phyloP scores from a whole-genome alignment of 2,113 vertebrate species.

The Nannospalax galili region DNA sequence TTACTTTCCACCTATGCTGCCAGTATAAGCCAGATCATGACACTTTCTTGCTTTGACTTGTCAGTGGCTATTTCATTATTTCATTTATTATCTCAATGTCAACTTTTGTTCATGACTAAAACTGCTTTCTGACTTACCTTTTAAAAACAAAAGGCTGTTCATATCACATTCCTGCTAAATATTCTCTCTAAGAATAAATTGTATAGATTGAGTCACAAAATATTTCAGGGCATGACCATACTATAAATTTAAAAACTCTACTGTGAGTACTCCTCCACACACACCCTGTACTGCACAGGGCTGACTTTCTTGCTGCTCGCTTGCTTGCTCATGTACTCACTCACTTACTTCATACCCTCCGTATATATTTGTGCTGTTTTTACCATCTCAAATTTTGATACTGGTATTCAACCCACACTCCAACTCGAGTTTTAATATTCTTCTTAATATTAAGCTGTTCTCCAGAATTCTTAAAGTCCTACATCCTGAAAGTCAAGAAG shows the following conservation, averaged over 20 bases:
- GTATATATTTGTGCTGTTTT: background rate
- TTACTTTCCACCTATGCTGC: background rate
- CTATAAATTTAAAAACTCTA: background rate
- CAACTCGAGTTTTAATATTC: background rate
- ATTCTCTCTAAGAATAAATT: background rate
- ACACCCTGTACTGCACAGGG: background rate
- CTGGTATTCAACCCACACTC: background rate
- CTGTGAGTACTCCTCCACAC: background rate
- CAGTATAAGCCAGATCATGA: background rate
- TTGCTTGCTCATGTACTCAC: too few species aligned
- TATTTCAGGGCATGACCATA: background rate
- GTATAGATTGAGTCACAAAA: background rate
- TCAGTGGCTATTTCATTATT: background rate
- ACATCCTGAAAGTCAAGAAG: background rate
- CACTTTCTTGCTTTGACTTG: background rate
- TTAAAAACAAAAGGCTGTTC: background rate
- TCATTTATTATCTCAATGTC: background rate
- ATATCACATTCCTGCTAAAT: background rate
- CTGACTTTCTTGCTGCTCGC: background rate
- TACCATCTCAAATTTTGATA: background rate
- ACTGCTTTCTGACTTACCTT: background rate
- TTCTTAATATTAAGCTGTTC: background rate
- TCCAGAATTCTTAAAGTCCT: background rate
- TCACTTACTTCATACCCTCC: background rate
- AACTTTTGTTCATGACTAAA: background rate